phyloP scores from a whole-genome alignment of 2,113 vertebrate genomes.

The Salvelinus alpinus region DNA sequence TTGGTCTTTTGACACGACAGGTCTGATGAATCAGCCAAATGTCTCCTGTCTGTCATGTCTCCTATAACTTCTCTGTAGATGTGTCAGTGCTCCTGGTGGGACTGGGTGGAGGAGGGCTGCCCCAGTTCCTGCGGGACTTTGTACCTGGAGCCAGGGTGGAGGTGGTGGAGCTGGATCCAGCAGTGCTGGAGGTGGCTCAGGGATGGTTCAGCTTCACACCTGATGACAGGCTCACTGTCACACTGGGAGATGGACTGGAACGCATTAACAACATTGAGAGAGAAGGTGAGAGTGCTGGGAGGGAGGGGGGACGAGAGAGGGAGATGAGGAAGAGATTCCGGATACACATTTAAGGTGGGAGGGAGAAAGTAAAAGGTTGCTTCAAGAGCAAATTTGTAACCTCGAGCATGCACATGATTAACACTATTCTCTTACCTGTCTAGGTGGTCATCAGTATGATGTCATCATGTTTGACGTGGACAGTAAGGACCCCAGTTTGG shows the following conservation, averaged over 20 bases:
- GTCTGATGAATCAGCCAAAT: too few relatives aligned
- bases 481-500: constrained; percentile 87
- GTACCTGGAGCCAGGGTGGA: constrained; percentile 74
- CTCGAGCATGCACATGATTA: neutral
- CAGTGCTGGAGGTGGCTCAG: constrained; percentile 74
- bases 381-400: too few relatives aligned
- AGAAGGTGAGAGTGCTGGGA: constrained; percentile 73
- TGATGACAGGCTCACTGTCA: constrained; percentile 79
- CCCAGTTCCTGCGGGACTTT: constrained; percentile 91
- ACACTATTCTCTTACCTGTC: constrained; percentile 37
- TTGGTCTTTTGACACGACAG: constrained; percentile 44
- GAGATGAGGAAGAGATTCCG: neutral
- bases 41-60: neutral
- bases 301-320: neutral
- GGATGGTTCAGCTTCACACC: constrained; percentile 27
- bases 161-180: constrained; percentile 89
- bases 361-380: constrained; percentile 14
- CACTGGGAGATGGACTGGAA: constrained; percentile 85
- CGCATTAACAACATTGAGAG: constrained; percentile 76
- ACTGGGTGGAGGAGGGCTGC: constrained; percentile 89
- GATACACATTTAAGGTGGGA: constrained; percentile 34
- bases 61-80: constrained; percentile 60
- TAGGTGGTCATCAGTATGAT: constrained; percentile 78
- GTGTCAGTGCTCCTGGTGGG: constrained; percentile 86
- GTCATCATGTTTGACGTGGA: constrained; percentile 94